Base-by-base conservation (phyloP, 2,797 vertebrate genomes). In the Diplodus sargus region DNA sequence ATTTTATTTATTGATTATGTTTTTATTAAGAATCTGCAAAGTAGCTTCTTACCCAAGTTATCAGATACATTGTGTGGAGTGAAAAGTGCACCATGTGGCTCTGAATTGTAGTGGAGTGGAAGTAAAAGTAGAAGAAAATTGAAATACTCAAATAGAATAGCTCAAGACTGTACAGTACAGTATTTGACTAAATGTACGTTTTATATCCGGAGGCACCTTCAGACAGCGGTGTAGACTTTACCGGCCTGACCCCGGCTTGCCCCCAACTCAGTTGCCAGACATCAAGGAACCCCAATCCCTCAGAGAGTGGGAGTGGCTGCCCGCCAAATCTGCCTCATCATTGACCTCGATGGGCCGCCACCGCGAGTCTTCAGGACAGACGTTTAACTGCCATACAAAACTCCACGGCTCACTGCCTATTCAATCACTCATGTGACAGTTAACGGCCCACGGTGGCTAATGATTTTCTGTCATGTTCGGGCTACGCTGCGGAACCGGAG, bases 351-450 rank as follows among this genome's bases (percentile, higher is more conserved):
- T 74, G 83, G 86, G 67, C 84, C 82, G 83, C 83, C 88, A 75
- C 83, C 51, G 11, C 74, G 47, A 79, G 76, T 90, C 89, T 84
- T 80, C 76, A 82, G 90, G 91, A 92, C 89, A 82, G 90, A 93
- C 85, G 84, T 93, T 93, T 93, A 93, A 93, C 91, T 92, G 93
- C 91, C 93, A 89, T 75, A 90, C 93, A 92, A 93, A 94, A 90
- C 84, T 86, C 89, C 89, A 92, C 47, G 94, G 90, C 92, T 94
- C 91, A 74, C 91, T 94, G 94, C 91, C 91, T 90, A 92, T 90
- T 95, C 94, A 94, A 94, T 95, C 95, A 95, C 93, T 95, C 93
- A 93, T 94, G 91, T 95, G 95, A 95, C 94, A 94, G 94, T 95
- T 94, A 96, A 93, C 94, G 81, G 94, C 91, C 94, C 88, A 68